A percentile compares a stretch with the other conserved stretches of the same genome.
phyloP scores from a whole-genome alignment of 2,797 vertebrate species.

The Rhinella marina region DNA sequence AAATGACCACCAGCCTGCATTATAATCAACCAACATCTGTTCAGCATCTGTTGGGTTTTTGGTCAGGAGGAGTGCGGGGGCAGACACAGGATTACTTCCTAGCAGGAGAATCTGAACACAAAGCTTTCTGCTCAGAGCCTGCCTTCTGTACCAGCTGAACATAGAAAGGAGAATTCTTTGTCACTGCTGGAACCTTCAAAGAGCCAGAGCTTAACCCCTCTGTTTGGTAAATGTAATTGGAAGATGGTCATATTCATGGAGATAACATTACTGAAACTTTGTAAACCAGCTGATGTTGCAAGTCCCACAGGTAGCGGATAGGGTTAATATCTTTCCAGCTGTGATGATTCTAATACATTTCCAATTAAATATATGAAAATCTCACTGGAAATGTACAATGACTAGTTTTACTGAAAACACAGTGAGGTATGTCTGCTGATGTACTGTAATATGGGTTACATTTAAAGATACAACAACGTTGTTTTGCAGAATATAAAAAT shows the following conservation, averaged over 20 bases:
- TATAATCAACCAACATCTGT: conserved; percentile 56
- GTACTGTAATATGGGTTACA: not conserved
- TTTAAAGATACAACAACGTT: not conserved
- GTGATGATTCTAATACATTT: not conserved
- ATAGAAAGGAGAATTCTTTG: conserved; percentile 52
- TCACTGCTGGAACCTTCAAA: conserved; percentile 49
- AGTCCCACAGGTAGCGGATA: not conserved
- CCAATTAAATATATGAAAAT: conserved; percentile 15
- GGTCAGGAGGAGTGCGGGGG: conserved; percentile 53
- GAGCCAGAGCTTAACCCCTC: conserved; percentile 30
- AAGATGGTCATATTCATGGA: conserved; percentile 1
- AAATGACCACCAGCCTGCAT: conserved; percentile 41
- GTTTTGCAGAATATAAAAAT: not conserved
- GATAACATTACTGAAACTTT: not conserved
- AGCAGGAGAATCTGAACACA: conserved; percentile 51
- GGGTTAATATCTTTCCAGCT: not conserved
- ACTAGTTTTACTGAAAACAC: not conserved
- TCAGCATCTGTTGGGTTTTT: conserved; percentile 55
- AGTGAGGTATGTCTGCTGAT: not conserved
- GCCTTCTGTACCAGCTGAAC: conserved; percentile 52
- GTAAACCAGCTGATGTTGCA: not conserved
- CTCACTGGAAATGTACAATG: conserved; percentile 30
- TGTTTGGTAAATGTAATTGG: not conserved
- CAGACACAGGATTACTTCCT: conserved; percentile 55
- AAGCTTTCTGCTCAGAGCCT: conserved; percentile 46